Evolutionary conservation across 2,797 vertebrate genomes (phyloP).

Genomic region (Paedocypris micromegethes): DNA sequence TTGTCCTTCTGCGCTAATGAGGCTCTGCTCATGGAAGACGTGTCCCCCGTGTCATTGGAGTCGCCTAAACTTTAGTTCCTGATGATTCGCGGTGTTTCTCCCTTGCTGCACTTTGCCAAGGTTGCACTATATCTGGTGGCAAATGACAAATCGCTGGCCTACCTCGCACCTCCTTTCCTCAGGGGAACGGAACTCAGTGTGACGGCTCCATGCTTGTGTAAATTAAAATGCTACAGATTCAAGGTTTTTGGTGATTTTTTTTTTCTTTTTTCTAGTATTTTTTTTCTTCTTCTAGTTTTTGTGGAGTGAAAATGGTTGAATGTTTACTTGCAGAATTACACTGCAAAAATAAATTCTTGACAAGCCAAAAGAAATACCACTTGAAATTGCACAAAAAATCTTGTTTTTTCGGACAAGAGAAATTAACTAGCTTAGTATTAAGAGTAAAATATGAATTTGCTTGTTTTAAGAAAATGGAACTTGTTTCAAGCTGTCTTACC

Average conservation of each 20-base stretch:
- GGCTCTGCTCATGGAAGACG: constrained; percentile 39
- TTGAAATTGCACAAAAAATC: too few relatives aligned
- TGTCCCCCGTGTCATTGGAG: constrained; percentile 48
- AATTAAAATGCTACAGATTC: constrained; percentile 49
- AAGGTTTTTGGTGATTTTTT: constrained; percentile 22
- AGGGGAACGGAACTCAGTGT: constrained; percentile 41
- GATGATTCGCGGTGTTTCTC: constrained; percentile 52
- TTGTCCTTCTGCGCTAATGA: constrained; percentile 52
- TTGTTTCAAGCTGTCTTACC: too few relatives aligned
- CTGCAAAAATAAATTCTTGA: too few relatives aligned
- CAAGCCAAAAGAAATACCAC: too few relatives aligned
- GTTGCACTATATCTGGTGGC: constrained; percentile 56
- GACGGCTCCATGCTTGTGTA: constrained; percentile 43
- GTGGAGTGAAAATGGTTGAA: too few relatives aligned
- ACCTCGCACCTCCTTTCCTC: constrained; percentile 46
- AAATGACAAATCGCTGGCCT: constrained; percentile 56
- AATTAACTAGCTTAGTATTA: too few relatives aligned
- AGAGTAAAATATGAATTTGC: too few relatives aligned
- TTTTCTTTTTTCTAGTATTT: too few relatives aligned
- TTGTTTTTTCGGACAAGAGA: too few relatives aligned
- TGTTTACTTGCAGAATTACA: too few relatives aligned
- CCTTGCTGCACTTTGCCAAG: constrained; percentile 51
- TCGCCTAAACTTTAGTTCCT: constrained; percentile 51
- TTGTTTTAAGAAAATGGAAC: too few relatives aligned
- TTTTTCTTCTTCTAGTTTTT: too few relatives aligned